Base-by-base conservation (phyloP, 2,888 invertebrate species). In the Tenthredo amoena region DNA sequence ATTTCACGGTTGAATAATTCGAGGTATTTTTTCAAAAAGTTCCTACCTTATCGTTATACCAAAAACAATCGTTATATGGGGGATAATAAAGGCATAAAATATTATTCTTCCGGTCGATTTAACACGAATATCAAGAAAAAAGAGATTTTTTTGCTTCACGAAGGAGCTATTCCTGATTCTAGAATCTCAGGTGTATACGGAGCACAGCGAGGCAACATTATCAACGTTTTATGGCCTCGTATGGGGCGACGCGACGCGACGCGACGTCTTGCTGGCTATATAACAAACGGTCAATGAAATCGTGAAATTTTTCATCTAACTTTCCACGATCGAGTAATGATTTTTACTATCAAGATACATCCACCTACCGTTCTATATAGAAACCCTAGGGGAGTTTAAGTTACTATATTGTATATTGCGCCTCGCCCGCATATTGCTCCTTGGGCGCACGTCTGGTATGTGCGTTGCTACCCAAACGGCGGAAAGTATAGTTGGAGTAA, bases 341-440 rank as follows among this genome's bases (percentile, higher is more conserved):
- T 81, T 81, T 81, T 81, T 37, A 62, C 34, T 40, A 65, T 77
- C 43, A 43, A 26, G 58, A 37, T 21, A 40, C 65, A 55, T 40
- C 31, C 26, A 34, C 34, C 62, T 18, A n/a, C 40, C 12, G 3
- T 9, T 26, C 55, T 47, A 47, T 47, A 47, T 4, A 21, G 43
- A n/a, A 40, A 47, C 74, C 81, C 81, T 40, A 15, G 62, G 81
- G 62, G 37, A 81, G 65, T 81, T 77, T 34, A 40, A 62, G 40
- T 81, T 62, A 62, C 81, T 62, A 65, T 81, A 81, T 81, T 81
- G 62, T 81, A 81, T 81, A 81, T 81, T 81, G 81, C 81, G 43
- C 47, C 26, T 26, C 37, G 81, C 81, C 62, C 62, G 81, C 40
- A 81, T 81, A 81, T 81, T 81, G 81, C 81, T 81, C 81, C 81